phyloP scores from a whole-genome alignment of 92 coral and sea anemone genomes.

The Palythoa heliodiscus region DNA sequence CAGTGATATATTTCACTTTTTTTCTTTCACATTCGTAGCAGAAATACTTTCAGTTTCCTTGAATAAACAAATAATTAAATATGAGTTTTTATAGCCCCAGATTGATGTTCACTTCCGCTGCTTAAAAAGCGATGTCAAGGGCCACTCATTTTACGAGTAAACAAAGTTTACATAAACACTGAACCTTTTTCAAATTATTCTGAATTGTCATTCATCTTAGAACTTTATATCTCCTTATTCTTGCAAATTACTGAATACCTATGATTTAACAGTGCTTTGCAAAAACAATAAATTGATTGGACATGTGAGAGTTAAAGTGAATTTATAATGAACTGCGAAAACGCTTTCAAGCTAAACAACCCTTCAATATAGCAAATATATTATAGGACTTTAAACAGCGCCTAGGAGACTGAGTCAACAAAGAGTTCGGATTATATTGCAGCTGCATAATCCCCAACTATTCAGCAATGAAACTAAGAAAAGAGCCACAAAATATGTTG shows the following conservation, averaged over 20 bases:
- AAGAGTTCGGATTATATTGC: background rate
- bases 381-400: background rate
- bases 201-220: background rate
- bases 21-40: background rate
- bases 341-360: background rate
- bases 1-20: background rate
- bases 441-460: background rate
- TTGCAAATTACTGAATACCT: background rate
- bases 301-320: background rate
- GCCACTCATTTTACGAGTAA: background rate
- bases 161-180: background rate
- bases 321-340: background rate
- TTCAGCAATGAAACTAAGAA: background rate
- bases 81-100: background rate
- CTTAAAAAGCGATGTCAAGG: background rate
- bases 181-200: background rate
- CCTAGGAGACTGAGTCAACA: background rate
- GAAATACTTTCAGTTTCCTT: background rate
- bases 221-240: background rate
- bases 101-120: background rate
- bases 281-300: background rate
- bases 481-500: background rate
- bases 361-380: background rate
- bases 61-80: conserved; percentile 6
- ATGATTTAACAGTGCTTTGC: background rate